Conservation (phyloP, 2,888 invertebrate genomes). For the Sycophila texana region DNA sequence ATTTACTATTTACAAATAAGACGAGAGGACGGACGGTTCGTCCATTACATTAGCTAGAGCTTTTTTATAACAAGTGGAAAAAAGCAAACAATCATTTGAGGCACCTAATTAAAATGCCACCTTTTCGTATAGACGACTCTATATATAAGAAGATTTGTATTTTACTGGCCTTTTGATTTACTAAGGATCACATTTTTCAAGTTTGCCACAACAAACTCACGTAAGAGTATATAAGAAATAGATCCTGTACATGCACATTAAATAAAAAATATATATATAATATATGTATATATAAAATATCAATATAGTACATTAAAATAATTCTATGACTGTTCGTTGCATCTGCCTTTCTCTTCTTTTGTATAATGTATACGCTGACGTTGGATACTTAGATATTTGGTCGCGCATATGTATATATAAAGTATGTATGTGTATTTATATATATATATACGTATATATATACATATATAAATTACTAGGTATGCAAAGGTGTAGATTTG, state of each 20-base stretch:
- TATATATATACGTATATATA: slow-evolving; percentile 38
- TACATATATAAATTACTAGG: slow-evolving; percentile 21
- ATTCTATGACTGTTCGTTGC: slow-evolving; percentile 58
- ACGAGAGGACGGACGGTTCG: slow-evolving; percentile 51
- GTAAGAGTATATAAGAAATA: slow-evolving; percentile 52
- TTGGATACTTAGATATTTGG: slow-evolving; percentile 58
- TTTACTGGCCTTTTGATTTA: slow-evolving; percentile 59
- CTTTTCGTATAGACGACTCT: slow-evolving; percentile 38
- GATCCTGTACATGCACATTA: slow-evolving; percentile 60
- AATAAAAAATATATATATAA: slow-evolving; percentile 59
- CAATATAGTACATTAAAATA: slow-evolving; percentile 62
- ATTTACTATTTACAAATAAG: slow-evolving; percentile 62
- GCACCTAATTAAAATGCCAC: slow-evolving; percentile 38
- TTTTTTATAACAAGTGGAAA: slow-evolving; percentile 52
- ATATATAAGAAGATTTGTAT: slow-evolving; percentile 48
- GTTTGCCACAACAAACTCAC: slow-evolving; percentile 51
- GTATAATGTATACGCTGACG: slow-evolving; percentile 53
- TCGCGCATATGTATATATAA: slow-evolving; percentile 54
- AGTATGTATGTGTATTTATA: slow-evolving; percentile 55
- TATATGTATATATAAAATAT: slow-evolving; percentile 63
- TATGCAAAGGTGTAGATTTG: slow-evolving; percentile 12
- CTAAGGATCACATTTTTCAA: slow-evolving; percentile 59
- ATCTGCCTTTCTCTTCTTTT: slow-evolving; percentile 49
- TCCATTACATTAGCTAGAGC: slow-evolving; percentile 53
- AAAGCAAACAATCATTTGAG: slow-evolving; percentile 48